phyloP scores from a whole-genome alignment of 2,113 vertebrate species.

The Ophiodon elongatus region DNA sequence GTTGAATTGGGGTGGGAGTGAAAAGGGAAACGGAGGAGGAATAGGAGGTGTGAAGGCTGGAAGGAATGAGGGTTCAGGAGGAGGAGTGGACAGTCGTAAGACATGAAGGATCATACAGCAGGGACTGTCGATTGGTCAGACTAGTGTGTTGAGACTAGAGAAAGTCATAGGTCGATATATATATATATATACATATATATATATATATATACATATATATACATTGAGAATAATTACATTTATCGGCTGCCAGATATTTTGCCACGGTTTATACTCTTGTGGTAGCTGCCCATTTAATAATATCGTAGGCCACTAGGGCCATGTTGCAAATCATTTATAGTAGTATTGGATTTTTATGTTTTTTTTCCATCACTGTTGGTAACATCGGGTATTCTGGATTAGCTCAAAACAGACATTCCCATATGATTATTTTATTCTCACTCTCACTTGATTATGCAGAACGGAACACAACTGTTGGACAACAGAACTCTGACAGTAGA shows the following conservation, averaged over 20 bases:
- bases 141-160: neutral
- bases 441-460: neutral
- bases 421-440: neutral
- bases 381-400: neutral
- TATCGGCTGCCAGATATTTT: neutral
- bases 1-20: constrained; percentile 21
- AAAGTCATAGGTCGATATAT: too few species aligned
- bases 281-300: neutral
- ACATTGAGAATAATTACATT: neutral
- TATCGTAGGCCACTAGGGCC: neutral
- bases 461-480: neutral
- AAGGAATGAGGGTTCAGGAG: neutral
- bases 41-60: neutral
- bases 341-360: neutral
- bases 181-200: too few species aligned
- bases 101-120: neutral
- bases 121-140: constrained; percentile 13
- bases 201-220: too few species aligned
- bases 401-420: neutral
- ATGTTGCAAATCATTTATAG: neutral
- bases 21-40: constrained; percentile 6
- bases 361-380: neutral
- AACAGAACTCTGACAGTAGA: neutral
- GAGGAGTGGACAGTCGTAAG: neutral
- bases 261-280: neutral